Evolutionary conservation across 2,888 invertebrate species (phyloP).

Genomic region (Autographa pulchrina): DNA sequence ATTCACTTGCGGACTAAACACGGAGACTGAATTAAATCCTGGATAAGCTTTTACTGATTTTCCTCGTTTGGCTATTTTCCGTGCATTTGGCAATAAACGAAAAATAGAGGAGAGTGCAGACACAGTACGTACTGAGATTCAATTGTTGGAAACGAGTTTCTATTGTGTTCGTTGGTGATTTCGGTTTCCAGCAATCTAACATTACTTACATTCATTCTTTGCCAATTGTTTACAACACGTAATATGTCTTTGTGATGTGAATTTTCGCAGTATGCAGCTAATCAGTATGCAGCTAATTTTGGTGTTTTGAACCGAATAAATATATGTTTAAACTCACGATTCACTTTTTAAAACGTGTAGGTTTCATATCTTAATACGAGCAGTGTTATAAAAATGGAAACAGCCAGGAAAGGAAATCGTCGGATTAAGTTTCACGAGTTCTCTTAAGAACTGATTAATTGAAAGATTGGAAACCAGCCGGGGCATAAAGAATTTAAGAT

Average conservation of each 20-base stretch:
- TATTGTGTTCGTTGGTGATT: conserved; percentile 48
- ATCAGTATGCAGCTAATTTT: no score
- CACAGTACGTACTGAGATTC: conserved; percentile 38
- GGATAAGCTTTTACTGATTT: conserved; percentile 33
- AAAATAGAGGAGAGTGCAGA: conserved; percentile 28
- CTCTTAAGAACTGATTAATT: conserved; percentile 63
- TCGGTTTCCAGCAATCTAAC: conserved; percentile 34
- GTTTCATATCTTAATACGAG: conserved; percentile 46
- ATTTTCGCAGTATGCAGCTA: no score
- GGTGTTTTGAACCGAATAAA: background rate
- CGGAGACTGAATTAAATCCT: conserved; percentile 36
- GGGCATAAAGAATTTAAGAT: conserved; percentile 58
- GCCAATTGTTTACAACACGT: conserved; percentile 35
- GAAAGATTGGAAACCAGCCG: conserved; percentile 61
- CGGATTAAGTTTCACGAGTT: conserved; percentile 56
- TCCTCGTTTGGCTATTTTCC: conserved; percentile 16
- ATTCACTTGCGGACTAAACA: conserved; percentile 44
- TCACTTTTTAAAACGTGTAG: conserved; percentile 13
- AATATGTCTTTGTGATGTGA: conserved; percentile 38
- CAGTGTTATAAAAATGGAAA: conserved; percentile 41
- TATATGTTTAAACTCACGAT: background rate
- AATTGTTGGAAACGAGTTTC: conserved; percentile 51
- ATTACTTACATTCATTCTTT: conserved; percentile 37
- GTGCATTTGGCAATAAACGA: conserved; percentile 26
- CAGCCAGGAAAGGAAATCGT: conserved; percentile 44